These are phyloP conservation scores for Scytalopus superciliaris DNA, from an alignment of 2,113 vertebrate species.

Conservation along the genomic window DNA sequence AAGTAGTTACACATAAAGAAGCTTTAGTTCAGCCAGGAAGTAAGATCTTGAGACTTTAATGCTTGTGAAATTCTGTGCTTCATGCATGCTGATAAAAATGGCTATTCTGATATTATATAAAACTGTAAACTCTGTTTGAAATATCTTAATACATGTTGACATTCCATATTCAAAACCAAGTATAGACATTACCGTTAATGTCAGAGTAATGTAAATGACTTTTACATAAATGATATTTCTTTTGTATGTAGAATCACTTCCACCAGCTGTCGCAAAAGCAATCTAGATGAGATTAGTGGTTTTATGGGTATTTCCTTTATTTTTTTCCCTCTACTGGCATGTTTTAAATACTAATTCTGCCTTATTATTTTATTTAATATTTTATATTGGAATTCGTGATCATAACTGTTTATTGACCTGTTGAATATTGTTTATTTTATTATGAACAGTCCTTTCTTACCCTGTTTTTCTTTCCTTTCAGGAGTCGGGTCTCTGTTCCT, in stretches of 20 bases:
- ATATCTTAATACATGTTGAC: background rate
- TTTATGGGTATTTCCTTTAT: background rate
- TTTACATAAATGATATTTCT: background rate
- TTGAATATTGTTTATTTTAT: background rate
- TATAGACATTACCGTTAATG: background rate
- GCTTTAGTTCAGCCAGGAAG: background rate
- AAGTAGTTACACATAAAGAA: background rate
- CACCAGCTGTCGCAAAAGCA: background rate
- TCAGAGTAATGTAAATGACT: background rate
- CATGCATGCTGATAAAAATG: background rate
- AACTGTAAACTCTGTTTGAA: background rate
- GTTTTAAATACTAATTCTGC: background rate
- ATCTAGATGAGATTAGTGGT: background rate
- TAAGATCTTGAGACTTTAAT: background rate
- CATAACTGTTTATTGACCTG: background rate
- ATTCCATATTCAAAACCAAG: background rate
- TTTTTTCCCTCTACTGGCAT: background rate
- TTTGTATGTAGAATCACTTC: background rate
- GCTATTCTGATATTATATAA: background rate
- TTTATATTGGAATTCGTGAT: background rate
- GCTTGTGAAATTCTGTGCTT: background rate
- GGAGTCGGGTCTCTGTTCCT: background rate
- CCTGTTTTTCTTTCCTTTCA: background rate
- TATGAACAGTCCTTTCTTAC: background rate
- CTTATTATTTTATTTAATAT: background rate